A percentile compares a stretch with the other conserved stretches of the same genome.
phyloP scores from a whole-genome alignment of 2,888 invertebrate species.

The Melitaea athalia region DNA sequence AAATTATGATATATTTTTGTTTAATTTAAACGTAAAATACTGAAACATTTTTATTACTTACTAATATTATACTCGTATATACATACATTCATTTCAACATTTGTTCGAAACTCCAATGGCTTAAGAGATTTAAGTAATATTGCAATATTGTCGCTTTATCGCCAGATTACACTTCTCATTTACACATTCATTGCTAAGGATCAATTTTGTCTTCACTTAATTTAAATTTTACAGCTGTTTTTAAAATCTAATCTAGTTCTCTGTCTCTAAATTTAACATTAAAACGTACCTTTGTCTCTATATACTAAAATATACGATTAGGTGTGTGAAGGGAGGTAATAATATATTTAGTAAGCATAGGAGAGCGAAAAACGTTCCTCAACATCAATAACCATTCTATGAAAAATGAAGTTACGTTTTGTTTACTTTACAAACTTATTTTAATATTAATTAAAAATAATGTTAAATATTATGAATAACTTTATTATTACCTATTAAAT shows the following conservation, averaged over 20 bases:
- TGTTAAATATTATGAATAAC: not conserved
- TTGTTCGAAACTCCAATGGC: not conserved
- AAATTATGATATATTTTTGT: not conserved
- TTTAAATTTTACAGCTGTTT: not conserved
- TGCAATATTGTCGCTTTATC: not conserved
- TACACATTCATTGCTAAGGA: not conserved
- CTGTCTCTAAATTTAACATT: not conserved
- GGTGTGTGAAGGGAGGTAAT: not conserved
- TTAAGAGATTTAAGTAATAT: not conserved
- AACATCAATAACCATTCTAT: not conserved
- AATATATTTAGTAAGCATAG: slow-evolving; percentile 1
- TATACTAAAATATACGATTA: slow-evolving; percentile 14
- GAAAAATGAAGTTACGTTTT: not conserved
- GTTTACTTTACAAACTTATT: not conserved
- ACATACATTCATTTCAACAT: not conserved
- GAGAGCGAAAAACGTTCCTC: not conserved
- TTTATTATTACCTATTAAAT: not conserved
- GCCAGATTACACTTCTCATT: not conserved
- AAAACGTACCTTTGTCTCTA: not conserved
- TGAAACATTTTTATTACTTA: too few relatives aligned
- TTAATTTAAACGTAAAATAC: not conserved
- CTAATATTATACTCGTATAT: too few relatives aligned
- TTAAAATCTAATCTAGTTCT: not conserved
- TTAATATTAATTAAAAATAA: not conserved
- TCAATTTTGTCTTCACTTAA: not conserved